Conservation (phyloP, 2,888 invertebrate genomes). For the Drosophila acutilabella region DNA sequence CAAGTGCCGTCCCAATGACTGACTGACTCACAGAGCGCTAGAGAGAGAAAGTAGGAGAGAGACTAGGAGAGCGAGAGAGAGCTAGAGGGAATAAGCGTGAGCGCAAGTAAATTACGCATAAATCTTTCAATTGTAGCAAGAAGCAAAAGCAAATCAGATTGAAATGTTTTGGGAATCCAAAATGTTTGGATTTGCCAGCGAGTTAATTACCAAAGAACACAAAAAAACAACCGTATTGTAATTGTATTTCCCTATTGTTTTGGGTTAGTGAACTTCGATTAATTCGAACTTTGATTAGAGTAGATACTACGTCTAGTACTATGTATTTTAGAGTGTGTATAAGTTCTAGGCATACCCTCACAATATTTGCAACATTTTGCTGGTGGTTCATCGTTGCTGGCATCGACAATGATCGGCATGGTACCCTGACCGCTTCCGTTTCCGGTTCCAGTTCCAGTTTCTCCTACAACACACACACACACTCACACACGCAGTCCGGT, state of each 20-base stretch:
- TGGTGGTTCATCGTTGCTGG: constrained; percentile 89
- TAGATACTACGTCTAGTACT: constrained; percentile 4
- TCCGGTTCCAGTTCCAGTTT: constrained; percentile 11
- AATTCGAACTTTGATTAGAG: neutral
- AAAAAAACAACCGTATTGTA: constrained; percentile 1
- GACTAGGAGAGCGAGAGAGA: neutral
- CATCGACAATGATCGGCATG: constrained; percentile 89
- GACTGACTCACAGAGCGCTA: constrained; percentile 15
- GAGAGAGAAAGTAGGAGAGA: constrained; percentile 5
- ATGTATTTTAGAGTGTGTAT: constrained; percentile 25
- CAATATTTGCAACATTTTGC: constrained; percentile 96
- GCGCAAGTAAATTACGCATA: constrained; percentile 67
- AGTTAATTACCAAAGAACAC: constrained; percentile 59
- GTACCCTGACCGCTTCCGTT: constrained; percentile 75
- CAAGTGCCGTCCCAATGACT: constrained; percentile 54
- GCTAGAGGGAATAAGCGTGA: constrained; percentile 11
- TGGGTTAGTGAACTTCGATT: constrained; percentile 72
- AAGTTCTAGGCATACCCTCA: constrained; percentile 89
- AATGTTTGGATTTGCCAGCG: constrained; percentile 63
- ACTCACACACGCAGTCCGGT: constrained; percentile 2
- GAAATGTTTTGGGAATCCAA: constrained; percentile 24
- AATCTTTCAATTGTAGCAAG: constrained; percentile 79
- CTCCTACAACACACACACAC: constrained; percentile 3
- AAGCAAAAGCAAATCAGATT: constrained; percentile 19
- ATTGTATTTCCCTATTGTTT: constrained; percentile 4